Evolutionary conservation across 2,113 vertebrate species (phyloP).

Genomic region (Paramormyrops kingsleyae): DNA sequence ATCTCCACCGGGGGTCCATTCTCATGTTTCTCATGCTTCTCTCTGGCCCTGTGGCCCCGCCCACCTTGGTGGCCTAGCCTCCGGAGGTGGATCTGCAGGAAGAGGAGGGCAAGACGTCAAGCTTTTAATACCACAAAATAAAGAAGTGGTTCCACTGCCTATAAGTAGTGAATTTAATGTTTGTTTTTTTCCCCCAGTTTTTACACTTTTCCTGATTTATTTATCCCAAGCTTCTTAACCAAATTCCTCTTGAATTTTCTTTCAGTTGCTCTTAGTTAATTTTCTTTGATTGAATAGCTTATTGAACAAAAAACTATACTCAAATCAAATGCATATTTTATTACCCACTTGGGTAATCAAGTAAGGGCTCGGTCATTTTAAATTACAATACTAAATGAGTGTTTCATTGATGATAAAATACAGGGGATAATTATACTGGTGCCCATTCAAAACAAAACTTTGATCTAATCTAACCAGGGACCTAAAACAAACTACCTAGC

Average conservation of each 20-base stretch:
- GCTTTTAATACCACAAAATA: background rate
- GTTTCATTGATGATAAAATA: background rate
- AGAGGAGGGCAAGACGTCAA: background rate
- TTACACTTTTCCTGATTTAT: background rate
- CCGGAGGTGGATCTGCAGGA: constrained; percentile 49
- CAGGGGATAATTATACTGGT: background rate
- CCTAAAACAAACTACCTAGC: background rate
- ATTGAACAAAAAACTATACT: background rate
- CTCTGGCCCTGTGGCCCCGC: constrained; percentile 31
- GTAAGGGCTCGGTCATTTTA: background rate
- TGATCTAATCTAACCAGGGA: background rate
- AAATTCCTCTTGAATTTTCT: background rate
- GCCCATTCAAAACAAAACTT: background rate
- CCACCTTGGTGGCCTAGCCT: constrained; percentile 27
- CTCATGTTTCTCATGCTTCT: background rate
- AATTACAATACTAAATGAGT: background rate
- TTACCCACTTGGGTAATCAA: background rate
- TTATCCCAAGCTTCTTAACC: background rate
- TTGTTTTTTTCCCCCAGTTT: background rate
- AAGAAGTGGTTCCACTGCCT: background rate
- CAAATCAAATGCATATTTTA: background rate
- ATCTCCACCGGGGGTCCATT: constrained; percentile 17
- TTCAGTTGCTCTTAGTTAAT: background rate
- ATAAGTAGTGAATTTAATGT: background rate
- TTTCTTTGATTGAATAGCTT: background rate